Conservation (phyloP, 2,888 invertebrate species). For the Tholera decimalis region DNA sequence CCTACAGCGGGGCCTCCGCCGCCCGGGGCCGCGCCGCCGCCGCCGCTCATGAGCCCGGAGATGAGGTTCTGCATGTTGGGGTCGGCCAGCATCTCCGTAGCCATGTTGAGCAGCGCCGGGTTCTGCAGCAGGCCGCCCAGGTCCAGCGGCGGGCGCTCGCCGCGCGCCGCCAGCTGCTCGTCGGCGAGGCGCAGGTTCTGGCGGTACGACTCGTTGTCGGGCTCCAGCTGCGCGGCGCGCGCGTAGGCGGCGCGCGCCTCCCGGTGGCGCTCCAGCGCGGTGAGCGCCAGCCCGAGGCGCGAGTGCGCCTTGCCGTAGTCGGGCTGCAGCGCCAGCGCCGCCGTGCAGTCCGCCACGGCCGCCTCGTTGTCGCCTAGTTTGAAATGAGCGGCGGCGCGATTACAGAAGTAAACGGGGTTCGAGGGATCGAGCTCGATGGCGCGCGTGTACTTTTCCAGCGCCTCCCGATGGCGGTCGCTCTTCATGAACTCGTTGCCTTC, state of each 20-base stretch:
- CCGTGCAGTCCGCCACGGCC: conserved; percentile 97
- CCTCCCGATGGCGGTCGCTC: conserved; percentile 95
- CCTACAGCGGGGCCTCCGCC: conserved; percentile 84
- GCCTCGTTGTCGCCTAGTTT: conserved; percentile 96
- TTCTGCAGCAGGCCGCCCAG: conserved; percentile 94
- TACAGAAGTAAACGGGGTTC: conserved; percentile 99
- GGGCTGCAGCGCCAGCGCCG: conserved; percentile 97
- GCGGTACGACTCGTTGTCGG: conserved; percentile 97
- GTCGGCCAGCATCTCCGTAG: conserved; percentile 96
- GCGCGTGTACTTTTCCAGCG: conserved; percentile 96
- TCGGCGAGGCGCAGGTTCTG: conserved; percentile 97
- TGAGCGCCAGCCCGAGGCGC: conserved; percentile 97
- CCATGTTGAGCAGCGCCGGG: conserved; percentile 96
- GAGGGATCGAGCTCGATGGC: conserved; percentile 97
- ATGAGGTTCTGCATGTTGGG: conserved; percentile 96
- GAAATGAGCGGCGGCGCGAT: conserved; percentile 98
- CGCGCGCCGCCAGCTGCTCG: conserved; percentile 93
- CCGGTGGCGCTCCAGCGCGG: conserved; percentile 95
- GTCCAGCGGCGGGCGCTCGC: conserved; percentile 92
- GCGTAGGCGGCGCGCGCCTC: conserved; percentile 97
- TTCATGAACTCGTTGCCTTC: conserved; percentile 98
- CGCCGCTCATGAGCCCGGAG: conserved; percentile 90
- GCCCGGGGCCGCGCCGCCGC: conserved; percentile 65
- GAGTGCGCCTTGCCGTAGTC: conserved; percentile 99
- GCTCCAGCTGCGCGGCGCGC: conserved; percentile 97